Base-by-base conservation (phyloP, 2,888 invertebrate species). In the Dolichomitus sp. region DNA sequence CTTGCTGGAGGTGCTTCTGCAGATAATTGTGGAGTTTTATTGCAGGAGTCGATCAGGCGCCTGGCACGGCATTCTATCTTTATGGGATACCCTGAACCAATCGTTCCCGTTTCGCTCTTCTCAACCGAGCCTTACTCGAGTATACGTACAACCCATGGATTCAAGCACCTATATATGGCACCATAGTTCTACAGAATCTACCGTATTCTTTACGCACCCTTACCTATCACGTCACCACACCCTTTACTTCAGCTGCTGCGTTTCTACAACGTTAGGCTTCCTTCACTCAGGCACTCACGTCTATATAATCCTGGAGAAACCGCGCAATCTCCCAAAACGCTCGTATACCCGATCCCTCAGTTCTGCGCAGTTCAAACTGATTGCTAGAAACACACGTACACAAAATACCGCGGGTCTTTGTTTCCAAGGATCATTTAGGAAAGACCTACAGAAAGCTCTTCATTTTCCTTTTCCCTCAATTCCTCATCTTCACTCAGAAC, bases 1-100 rank as follows among this genome's bases (percentile, higher is more conserved):
- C 4, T 37, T 19, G 5, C 11, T 9, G n/a, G 17, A 65, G 63
- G 61, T 19, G 45, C 27, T 23, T 19, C 69, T 37, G 63, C 19
- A 17, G 65, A 70, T 70, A 75, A 75, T 73, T 74, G 70, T 57
- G 57, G 45, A 65, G 57, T 61, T 54, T 70, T 70, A 48, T 69
- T 23, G 54, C 45, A 65, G 54, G 42, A 42, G 63, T 57, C 45
- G 59, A 40, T 57, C 27, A 12, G 45, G 40, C 50, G 69, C 14
- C 42, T 27, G 23, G 42, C 37, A 37, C 33, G 59, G 19, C 19
- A 14, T n/a, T 4, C 27, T 48, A 69, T 79, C 61, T 68, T 80
- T 74, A 75, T 65, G 63, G 63, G 14, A 27, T 52, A 17, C 69
- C 57, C 45, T 80, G 69, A 69, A 27, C 69, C 27, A 11, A 75